These are phyloP conservation scores for Antennarius maculatus DNA, from an alignment of 2,797 vertebrate genomes.

Conservation along the genomic window DNA sequence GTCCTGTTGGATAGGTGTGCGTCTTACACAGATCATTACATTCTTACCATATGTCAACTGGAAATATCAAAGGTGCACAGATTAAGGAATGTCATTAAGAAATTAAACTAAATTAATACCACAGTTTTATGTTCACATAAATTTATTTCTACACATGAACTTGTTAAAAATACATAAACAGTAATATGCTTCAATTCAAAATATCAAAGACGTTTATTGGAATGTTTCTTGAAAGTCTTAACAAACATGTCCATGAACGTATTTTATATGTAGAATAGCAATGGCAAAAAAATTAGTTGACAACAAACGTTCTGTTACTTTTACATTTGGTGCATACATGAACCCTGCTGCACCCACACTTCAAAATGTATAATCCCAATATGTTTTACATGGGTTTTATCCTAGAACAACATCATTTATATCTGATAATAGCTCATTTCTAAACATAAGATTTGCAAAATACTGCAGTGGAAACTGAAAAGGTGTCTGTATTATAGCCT, in stretches of 20 bases:
- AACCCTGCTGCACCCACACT: conserved; percentile 28
- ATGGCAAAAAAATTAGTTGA: not conserved
- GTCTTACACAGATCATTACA: too few relatives aligned
- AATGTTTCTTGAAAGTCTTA: conserved; percentile 62
- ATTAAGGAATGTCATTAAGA: not conserved
- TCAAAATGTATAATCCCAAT: conserved; percentile 23
- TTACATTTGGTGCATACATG: conserved; percentile 5
- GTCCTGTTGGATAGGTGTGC: too few relatives aligned
- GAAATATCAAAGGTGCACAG: not conserved
- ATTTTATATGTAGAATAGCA: conserved; percentile 15
- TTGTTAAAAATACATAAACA: conserved; percentile 40
- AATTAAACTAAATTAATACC: not conserved
- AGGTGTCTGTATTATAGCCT: not conserved
- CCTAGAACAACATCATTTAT: conserved; percentile 15
- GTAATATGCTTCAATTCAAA: conserved; percentile 24
- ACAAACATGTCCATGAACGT: conserved; percentile 23
- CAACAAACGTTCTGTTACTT: not conserved
- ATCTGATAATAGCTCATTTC: conserved; percentile 14
- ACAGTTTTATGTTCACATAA: conserved; percentile 30
- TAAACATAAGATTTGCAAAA: conserved; percentile 21
- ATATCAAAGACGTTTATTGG: conserved; percentile 46
- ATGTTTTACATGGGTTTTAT: conserved; percentile 5
- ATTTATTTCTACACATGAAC: conserved; percentile 57
- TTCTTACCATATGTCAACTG: too few relatives aligned
- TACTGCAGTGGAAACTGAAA: conserved; percentile 20